Percentiles rank a stretch among this genome's conserved stretches.
phyloP scores from a whole-genome alignment of 2,113 vertebrate genomes.

The Trematomus loennbergii region DNA sequence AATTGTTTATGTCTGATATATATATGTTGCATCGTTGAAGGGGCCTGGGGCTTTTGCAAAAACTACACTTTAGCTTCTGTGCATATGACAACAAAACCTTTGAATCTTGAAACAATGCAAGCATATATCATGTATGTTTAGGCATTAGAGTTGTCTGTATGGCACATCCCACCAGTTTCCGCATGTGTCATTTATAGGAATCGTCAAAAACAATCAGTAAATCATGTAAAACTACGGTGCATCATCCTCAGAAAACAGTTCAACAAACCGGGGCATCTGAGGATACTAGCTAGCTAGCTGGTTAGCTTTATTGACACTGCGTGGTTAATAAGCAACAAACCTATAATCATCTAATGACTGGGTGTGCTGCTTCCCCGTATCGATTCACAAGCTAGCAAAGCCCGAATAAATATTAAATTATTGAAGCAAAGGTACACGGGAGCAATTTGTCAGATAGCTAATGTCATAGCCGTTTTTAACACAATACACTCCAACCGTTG shows the following conservation, averaged over 20 bases:
- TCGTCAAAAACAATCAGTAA: background rate
- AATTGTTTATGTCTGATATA: no score
- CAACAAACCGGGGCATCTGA: conserved; percentile 44
- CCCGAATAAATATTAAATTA: background rate
- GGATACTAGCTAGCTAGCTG: conserved; percentile 46
- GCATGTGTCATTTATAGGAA: no score
- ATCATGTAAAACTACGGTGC: background rate
- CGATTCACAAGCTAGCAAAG: background rate
- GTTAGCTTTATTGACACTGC: conserved; percentile 44
- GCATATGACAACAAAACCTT: no score
- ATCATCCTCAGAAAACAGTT: conserved; percentile 1
- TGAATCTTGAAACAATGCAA: background rate
- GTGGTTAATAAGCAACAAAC: background rate
- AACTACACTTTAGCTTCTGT: no score
- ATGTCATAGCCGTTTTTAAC: conserved; percentile 60
- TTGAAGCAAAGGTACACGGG: background rate
- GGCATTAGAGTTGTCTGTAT: background rate
- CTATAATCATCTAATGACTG: background rate
- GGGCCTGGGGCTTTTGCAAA: no score
- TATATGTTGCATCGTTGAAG: no score
- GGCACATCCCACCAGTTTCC: background rate
- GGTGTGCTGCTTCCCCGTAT: background rate
- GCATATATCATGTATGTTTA: background rate
- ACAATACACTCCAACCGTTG: background rate
- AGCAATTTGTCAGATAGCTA: conserved; percentile 14